These are phyloP conservation scores for Choristoneura fumiferana DNA, from an alignment of 1,140 invertebrate genomes.

Conservation along the genomic window DNA sequence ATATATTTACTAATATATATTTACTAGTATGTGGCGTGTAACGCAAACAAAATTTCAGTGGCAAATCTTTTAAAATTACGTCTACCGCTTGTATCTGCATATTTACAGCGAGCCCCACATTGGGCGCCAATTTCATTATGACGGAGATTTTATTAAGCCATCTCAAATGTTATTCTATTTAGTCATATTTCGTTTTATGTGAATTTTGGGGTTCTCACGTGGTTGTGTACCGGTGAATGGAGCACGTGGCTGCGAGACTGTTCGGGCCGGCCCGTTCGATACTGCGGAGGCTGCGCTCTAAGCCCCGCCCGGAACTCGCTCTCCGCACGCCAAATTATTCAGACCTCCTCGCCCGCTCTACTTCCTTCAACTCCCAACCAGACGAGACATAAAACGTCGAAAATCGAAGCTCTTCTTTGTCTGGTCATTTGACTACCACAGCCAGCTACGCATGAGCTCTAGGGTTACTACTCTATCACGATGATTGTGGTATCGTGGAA, in stretches of 20 bases:
- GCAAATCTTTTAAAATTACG: too few species aligned
- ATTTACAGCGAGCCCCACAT: constrained; percentile 1
- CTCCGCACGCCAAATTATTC: constrained; percentile 28
- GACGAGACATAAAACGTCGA: not conserved
- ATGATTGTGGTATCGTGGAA: not conserved
- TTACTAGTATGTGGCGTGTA: too few species aligned
- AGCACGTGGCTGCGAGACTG: constrained; percentile 48
- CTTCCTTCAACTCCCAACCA: not conserved
- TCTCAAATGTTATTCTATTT: not conserved
- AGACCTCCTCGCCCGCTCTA: constrained; percentile 32
- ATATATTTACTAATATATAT: too few species aligned
- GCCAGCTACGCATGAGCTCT: not conserved
- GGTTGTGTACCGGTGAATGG: constrained; percentile 58
- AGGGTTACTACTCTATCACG: not conserved
- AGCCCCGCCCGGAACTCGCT: constrained; percentile 52
- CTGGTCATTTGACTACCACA: not conserved
- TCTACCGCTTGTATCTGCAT: too few species aligned
- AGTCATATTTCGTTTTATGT: not conserved
- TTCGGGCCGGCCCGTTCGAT: constrained; percentile 65
- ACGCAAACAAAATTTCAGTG: too few species aligned
- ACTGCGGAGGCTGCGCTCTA: constrained; percentile 69
- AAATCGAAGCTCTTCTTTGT: not conserved
- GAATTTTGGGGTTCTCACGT: constrained; percentile 42
- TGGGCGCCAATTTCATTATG: constrained; percentile 23
- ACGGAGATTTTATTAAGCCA: not conserved